A percentile compares a stretch with the other conserved stretches of the same genome.
Evolutionary conservation across 2,888 invertebrate species (phyloP).

Genomic region (Atrina japonica): DNA sequence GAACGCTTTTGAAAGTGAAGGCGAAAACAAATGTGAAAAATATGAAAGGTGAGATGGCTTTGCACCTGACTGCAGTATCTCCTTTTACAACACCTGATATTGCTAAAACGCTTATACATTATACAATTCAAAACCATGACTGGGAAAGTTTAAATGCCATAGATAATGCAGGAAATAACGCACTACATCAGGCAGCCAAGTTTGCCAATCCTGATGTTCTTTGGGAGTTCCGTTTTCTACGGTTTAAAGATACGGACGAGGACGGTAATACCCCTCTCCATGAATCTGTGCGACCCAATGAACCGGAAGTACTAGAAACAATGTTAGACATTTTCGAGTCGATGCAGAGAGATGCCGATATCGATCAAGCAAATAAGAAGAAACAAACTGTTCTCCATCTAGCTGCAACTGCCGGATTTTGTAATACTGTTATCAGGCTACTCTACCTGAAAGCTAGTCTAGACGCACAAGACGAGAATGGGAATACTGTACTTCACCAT

Average conservation of each 20-base stretch:
- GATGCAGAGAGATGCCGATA: conserved; percentile 69
- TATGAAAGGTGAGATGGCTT: conserved; percentile 68
- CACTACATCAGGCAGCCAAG: conserved; percentile 76
- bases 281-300: conserved; percentile 64
- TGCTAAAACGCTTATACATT: conserved; percentile 68
- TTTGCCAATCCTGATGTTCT: conserved; percentile 69
- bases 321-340: conserved; percentile 73
- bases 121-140: conserved; percentile 75
- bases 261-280: conserved; percentile 72
- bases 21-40: conserved; percentile 74
- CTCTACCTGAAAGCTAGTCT: conserved; percentile 61
- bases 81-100: conserved; percentile 59
- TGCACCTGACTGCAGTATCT: conserved; percentile 73
- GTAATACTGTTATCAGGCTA: conserved; percentile 50
- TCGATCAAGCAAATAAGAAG: conserved; percentile 64
- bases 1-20: conserved; percentile 64
- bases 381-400: conserved; percentile 66
- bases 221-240: conserved; percentile 71
- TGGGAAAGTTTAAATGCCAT: conserved; percentile 76
- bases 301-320: conserved; percentile 66
- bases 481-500: conserved; percentile 74
- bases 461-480: conserved; percentile 59
- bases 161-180: conserved; percentile 74
- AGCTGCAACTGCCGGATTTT: conserved; percentile 62
- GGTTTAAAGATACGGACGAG: conserved; percentile 67